Evolutionary conservation across 2,888 invertebrate species (phyloP).

Genomic region (Caenorhabditis sp.): DNA sequence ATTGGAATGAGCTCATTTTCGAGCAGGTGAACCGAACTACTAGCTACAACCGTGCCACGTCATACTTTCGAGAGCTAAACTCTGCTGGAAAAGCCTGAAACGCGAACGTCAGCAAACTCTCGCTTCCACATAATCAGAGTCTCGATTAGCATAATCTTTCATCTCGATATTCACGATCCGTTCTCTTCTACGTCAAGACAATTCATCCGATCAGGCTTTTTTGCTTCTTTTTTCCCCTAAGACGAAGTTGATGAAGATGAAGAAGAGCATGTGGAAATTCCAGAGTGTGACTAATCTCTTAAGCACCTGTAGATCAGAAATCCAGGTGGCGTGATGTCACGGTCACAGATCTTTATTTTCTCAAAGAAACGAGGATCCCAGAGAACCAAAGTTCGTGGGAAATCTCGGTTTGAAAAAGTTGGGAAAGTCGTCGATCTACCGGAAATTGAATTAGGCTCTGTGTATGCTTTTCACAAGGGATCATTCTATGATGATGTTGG

Average conservation of each 20-base stretch:
- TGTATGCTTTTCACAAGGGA: constrained; percentile 40
- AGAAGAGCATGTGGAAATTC: constrained; percentile 41
- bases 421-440: constrained; percentile 15
- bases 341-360: background rate
- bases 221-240: constrained; percentile 8
- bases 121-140: constrained; percentile 11
- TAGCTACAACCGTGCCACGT: constrained; percentile 16
- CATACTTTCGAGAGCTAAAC: background rate
- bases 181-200: constrained; percentile 27
- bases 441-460: constrained; percentile 60
- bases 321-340: constrained; percentile 38
- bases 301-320: constrained; percentile 58
- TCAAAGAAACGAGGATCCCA: background rate
- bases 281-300: constrained; percentile 48
- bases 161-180: constrained; percentile 25
- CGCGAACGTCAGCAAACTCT: constrained; percentile 6
- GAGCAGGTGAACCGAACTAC: constrained; percentile 16
- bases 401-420: background rate
- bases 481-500: constrained; percentile 24
- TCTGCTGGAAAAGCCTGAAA: background rate
- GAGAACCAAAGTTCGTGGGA: constrained; percentile 47
- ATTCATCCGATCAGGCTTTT: constrained; percentile 20
- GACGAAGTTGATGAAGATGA: constrained; percentile 16
- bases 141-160: constrained; percentile 40
- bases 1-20: background rate